A percentile compares a stretch with the other conserved stretches of the same genome.
Conservation (phyloP, 2,888 invertebrate genomes). For the Drosophila melanosoma region DNA sequence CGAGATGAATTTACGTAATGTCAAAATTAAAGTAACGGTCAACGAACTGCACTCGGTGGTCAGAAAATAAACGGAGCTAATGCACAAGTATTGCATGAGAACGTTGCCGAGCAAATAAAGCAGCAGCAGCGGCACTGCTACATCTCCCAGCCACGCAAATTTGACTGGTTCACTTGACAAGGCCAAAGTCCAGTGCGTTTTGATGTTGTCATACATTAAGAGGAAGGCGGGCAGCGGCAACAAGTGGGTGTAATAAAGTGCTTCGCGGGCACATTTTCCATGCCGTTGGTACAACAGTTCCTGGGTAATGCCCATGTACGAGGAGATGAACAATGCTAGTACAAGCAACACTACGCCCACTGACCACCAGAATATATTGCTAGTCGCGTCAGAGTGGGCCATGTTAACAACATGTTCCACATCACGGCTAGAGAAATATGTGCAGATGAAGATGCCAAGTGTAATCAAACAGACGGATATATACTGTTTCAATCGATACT, state of each 20-base stretch:
- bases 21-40: constrained; percentile 97
- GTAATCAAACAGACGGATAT: constrained; percentile 96
- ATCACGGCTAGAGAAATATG: constrained; percentile 84
- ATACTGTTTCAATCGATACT: constrained; percentile 92
- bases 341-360: constrained; percentile 92
- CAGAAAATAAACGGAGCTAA: constrained; percentile 95
- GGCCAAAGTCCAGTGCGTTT: constrained; percentile 86
- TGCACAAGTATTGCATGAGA: constrained; percentile 95
- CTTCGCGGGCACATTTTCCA: constrained; percentile 96
- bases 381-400: neutral
- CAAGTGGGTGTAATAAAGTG: constrained; percentile 94
- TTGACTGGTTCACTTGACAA: constrained; percentile 36
- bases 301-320: constrained; percentile 97
- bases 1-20: constrained; percentile 97
- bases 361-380: constrained; percentile 85
- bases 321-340: constrained; percentile 94
- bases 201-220: constrained; percentile 90
- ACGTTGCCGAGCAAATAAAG: constrained; percentile 91
- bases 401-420: constrained; percentile 1
- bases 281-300: constrained; percentile 92
- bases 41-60: constrained; percentile 96
- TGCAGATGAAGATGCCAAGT: constrained; percentile 94
- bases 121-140: constrained; percentile 57
- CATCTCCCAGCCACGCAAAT: constrained; percentile 33
- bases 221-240: constrained; percentile 95